Conservation (phyloP, 2,113 vertebrate genomes). For the Tor tambroides region DNA sequence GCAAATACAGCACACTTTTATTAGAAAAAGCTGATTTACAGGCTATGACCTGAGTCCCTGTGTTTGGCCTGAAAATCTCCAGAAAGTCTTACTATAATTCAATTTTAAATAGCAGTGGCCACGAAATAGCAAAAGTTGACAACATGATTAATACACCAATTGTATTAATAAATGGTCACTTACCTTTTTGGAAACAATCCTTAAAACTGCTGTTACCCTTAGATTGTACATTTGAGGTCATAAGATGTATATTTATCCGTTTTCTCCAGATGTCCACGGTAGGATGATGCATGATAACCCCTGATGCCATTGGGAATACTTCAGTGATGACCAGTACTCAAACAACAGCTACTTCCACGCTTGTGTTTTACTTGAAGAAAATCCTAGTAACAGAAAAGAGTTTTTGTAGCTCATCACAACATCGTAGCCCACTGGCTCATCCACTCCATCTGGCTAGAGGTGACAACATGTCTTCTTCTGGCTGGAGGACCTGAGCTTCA, state of each 20-base stretch:
- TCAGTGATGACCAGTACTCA: neutral
- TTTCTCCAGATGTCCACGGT: neutral
- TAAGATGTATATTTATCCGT: neutral
- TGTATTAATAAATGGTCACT: conserved; percentile 13
- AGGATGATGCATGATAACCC: neutral
- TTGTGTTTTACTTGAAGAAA: neutral
- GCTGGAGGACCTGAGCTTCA: neutral
- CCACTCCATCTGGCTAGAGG: conserved; percentile 3
- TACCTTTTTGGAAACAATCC: conserved; percentile 37
- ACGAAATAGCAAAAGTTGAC: neutral
- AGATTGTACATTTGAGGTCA: neutral
- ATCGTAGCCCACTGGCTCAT: neutral
- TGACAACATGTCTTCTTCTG: conserved; percentile 19
- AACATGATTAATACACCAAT: neutral
- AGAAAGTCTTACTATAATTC: neutral
- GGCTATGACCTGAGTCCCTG: neutral
- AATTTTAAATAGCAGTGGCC: neutral
- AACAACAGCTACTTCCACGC: neutral
- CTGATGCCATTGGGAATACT: neutral
- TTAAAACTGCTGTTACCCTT: neutral
- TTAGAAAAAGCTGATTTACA: neutral
- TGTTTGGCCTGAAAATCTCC: neutral
- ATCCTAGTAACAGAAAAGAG: neutral
- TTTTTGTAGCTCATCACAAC: neutral
- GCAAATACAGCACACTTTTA: neutral